These are phyloP conservation scores for Drosophila flavopinicola DNA, from an alignment of 2,888 invertebrate species.

Conservation along the genomic window DNA sequence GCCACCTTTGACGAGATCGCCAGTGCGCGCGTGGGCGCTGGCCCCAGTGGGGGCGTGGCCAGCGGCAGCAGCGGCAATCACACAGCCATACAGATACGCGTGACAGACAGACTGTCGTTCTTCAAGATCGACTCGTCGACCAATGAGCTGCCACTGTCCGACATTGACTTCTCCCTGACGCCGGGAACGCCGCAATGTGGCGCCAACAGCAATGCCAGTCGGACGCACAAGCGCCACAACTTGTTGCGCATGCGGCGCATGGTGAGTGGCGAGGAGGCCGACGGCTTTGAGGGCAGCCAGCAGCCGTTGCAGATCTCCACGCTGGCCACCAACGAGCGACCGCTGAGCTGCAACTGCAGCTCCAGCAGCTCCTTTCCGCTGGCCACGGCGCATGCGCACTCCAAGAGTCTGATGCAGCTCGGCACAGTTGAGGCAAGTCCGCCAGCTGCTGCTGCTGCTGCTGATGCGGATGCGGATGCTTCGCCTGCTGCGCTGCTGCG, in stretches of 20 bases:
- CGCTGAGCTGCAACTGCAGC: slow-evolving; percentile 82
- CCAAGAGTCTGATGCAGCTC: slow-evolving; percentile 62
- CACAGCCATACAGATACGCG: slow-evolving; percentile 74
- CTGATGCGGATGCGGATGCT: neutral
- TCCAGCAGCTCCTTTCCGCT: slow-evolving; percentile 23
- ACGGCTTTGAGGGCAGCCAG: slow-evolving; percentile 61
- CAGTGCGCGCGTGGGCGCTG: slow-evolving; percentile 19
- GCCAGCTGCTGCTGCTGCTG: neutral
- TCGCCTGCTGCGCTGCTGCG: slow-evolving; percentile 64
- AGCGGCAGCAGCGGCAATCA: slow-evolving; percentile 38
- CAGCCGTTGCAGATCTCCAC: slow-evolving; percentile 85
- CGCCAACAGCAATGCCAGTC: slow-evolving; percentile 22
- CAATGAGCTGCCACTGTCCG: slow-evolving; percentile 88
- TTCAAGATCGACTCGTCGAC: slow-evolving; percentile 86
- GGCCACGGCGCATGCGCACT: slow-evolving; percentile 49
- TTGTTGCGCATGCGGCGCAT: slow-evolving; percentile 73
- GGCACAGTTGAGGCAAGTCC: neutral
- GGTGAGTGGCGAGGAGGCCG: slow-evolving; percentile 75
- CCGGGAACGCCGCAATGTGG: slow-evolving; percentile 80
- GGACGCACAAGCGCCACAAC: slow-evolving; percentile 32
- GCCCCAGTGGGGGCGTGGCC: slow-evolving; percentile 10
- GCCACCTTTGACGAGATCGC: slow-evolving; percentile 39
- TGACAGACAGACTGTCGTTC: slow-evolving; percentile 79
- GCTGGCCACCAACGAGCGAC: slow-evolving; percentile 84
- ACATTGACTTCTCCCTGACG: slow-evolving; percentile 85